Evolutionary conservation across 2,113 vertebrate genomes (phyloP).

Genomic region (Cavia aperea): DNA sequence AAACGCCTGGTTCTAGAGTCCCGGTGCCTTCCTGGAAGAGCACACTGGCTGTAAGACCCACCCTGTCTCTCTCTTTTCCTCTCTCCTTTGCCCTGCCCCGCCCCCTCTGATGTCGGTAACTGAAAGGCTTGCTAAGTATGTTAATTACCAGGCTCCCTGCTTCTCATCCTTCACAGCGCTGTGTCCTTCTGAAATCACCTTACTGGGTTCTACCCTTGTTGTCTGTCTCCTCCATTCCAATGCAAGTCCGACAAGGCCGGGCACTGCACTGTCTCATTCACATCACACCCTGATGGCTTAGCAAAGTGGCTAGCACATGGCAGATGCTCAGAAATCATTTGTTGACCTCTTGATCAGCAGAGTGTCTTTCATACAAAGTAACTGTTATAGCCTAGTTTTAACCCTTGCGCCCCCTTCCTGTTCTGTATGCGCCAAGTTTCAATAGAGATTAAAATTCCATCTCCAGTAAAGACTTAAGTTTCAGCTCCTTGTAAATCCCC

Average conservation of each 20-base stretch:
- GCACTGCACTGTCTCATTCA: not conserved
- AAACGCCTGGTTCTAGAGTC: not conserved
- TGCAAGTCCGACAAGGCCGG: not conserved
- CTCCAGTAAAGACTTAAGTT: no score
- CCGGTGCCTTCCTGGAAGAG: not conserved
- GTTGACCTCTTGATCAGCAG: not conserved
- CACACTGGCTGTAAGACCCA: not conserved
- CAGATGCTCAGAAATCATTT: not conserved
- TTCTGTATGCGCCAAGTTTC: no score
- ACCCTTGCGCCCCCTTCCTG: no score
- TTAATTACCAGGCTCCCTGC: not conserved
- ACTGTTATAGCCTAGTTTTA: no score
- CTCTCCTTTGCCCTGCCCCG: not conserved
- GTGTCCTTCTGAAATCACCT: not conserved
- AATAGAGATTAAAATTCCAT: no score
- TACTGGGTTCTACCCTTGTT: not conserved
- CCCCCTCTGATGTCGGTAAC: not conserved
- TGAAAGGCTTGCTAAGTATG: not conserved
- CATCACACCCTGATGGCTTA: not conserved
- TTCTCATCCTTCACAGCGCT: not conserved
- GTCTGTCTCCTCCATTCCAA: not conserved
- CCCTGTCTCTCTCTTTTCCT: no score
- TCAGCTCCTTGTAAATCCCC: no score
- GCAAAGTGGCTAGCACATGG: not conserved
- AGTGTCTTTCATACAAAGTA: not conserved